phyloP scores from a whole-genome alignment of 1,140 invertebrate species.

The Battus philenor region DNA sequence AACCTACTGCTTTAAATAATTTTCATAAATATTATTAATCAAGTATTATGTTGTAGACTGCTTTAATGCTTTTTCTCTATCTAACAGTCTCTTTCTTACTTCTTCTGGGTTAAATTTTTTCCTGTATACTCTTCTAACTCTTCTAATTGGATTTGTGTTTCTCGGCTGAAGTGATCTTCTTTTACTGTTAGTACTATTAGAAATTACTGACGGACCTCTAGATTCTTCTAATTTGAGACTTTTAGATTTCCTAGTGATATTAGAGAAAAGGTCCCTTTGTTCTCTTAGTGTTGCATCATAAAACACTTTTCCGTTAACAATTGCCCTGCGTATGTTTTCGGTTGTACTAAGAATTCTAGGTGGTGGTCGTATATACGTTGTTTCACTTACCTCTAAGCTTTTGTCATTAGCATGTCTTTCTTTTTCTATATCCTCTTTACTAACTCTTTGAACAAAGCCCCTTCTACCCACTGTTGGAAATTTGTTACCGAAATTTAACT shows the following conservation, averaged over 20 bases:
- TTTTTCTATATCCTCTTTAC: constrained; percentile 62
- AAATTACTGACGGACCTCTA: constrained; percentile 36
- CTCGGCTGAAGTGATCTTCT: constrained; percentile 50
- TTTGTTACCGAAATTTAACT: constrained; percentile 57
- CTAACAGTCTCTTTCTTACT: constrained; percentile 61
- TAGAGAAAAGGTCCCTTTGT: constrained; percentile 47
- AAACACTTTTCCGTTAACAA: constrained; percentile 65
- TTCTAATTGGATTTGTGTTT: constrained; percentile 58
- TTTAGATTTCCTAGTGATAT: constrained; percentile 46
- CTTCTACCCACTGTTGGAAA: constrained; percentile 52
- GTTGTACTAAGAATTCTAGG: constrained; percentile 59
- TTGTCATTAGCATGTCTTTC: constrained; percentile 48
- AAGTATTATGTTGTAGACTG: constrained; percentile 5
- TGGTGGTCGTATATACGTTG: constrained; percentile 57
- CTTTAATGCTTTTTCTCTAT: constrained; percentile 55
- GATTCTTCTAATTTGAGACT: constrained; percentile 44
- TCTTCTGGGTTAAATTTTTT: constrained; percentile 67
- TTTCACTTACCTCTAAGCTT: constrained; percentile 66
- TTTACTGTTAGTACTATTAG: constrained; percentile 37
- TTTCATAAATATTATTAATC: neutral
- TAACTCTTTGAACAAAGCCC: constrained; percentile 54
- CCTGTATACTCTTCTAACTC: constrained; percentile 57
- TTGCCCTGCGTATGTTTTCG: constrained; percentile 58
- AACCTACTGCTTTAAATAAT: no score
- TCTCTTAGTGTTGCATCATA: constrained; percentile 62